These are phyloP conservation scores for Sycobia sp. DNA, from an alignment of 1,140 invertebrate genomes.

Conservation along the genomic window DNA sequence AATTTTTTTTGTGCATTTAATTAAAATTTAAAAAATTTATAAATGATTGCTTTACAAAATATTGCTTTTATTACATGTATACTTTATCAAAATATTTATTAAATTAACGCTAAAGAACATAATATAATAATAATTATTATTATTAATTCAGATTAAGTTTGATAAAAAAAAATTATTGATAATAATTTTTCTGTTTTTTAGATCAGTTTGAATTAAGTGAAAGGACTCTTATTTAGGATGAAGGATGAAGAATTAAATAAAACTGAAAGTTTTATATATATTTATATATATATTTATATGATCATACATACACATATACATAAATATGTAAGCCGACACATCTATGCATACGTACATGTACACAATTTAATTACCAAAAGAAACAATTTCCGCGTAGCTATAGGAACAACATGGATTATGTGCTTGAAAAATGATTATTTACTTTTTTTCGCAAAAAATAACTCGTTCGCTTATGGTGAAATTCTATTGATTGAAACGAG, in stretches of 20 bases:
- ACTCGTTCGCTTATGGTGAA: neutral
- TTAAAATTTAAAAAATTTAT: too few species aligned
- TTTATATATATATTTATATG: conserved; percentile 27
- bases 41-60: too few species aligned
- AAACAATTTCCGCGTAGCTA: conserved; percentile 53
- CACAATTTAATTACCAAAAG: conserved; percentile 53
- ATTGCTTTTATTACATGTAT: too few species aligned
- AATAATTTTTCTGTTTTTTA: too few species aligned
- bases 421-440: conserved; percentile 46
- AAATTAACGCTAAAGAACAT: too few species aligned
- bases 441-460: conserved; percentile 38
- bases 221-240: neutral
- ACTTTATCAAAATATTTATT: too few species aligned
- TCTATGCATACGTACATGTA: conserved; percentile 49
- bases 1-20: too few species aligned
- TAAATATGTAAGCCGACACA: conserved; percentile 34
- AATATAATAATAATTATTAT: too few species aligned
- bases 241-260: conserved; percentile 14
- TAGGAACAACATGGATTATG: conserved; percentile 56
- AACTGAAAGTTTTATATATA: conserved; percentile 35
- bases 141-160: too few species aligned
- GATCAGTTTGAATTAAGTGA: too few species aligned
- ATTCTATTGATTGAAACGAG: conserved; percentile 19
- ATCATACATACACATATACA: conserved; percentile 33
- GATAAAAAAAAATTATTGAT: too few species aligned